Base-by-base conservation (phyloP, 92 coral and sea anemone species). In the Desmophyllum pertusum region DNA sequence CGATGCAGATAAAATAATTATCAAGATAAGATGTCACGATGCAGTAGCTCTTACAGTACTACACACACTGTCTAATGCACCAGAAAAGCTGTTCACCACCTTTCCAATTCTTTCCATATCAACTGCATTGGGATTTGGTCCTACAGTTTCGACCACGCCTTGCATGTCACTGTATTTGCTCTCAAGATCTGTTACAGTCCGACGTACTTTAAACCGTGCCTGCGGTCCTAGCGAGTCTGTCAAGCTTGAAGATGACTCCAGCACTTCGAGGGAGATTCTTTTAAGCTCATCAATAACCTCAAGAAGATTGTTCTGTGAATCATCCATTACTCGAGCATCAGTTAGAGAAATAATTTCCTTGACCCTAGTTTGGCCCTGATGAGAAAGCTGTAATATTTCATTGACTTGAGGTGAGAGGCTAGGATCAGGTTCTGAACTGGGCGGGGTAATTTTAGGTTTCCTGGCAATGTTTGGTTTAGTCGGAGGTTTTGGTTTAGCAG, bases 171-270 rank as follows among this genome's bases (percentile, higher is more conserved):
- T 85, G 86, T 86, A 92, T 75, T 87, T 94, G 39, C 83, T 84
- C 55, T 94, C 98, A 36, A 92, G 93, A 52, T 93, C 91, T 41
- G 89, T 92, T 31, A 92, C 91, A 38, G 89, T 92, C 75, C 91
- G 90, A 46, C 98, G 83, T 36, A 94, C 95, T 83, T 69, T 92
- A 72, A 92, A 94, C 40, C 98, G 88, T 1, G 95, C 95, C 55
- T 94, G 98, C 23, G 98, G 98, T 59, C 93, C 86, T 57, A 94
- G 74, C 3, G 98, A 86, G 72, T 93, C 95, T 5, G 93, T 94
- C 80, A 94, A 79, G 62, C 90, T 88, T 51, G 98, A 94, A 42
- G 90, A 82, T 38, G 90, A 80, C 43, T 92, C 98, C 85, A 92
- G 85, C 36, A 92, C 94, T 52, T 91, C 84, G 19, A 81, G 75